Evolutionary conservation across 2,888 invertebrate species (phyloP), one percentile per base, ranked within the genome.

Genomic region (Sabatieria punctata): DNA sequence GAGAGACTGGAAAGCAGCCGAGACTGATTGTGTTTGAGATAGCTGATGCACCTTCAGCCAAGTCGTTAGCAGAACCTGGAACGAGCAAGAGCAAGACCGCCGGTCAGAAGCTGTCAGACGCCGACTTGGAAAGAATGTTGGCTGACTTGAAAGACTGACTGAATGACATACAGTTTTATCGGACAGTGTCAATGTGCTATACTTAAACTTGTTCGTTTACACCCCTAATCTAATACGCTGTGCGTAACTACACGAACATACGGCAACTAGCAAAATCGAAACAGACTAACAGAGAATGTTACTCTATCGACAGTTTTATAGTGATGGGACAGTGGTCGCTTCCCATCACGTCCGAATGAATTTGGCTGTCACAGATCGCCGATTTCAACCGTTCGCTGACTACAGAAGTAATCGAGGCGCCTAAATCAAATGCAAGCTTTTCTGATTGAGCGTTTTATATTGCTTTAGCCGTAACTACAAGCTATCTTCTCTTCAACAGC

Each of bases 271-370:
- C n/a, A n/a, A n/a, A n/a, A n/a, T n/a, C n/a, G n/a, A n/a, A n/a
- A n/a, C n/a, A n/a, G n/a, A n/a, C n/a, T n/a, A n/a, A n/a, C n/a
- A n/a, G n/a, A n/a, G n/a, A n/a, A n/a, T n/a, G n/a, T n/a, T n/a
- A n/a, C n/a, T n/a, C n/a, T n/a, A n/a, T n/a, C n/a, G n/a, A n/a
- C 43, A 83, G 62, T 61, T 80, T 80, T 40, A 88, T 71, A 35
- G 82, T 75, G 83, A 93, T 75, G 0, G 95, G 95, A 65, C 93
- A 95, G 69, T 97, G 95, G 68, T 97, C 95, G 64, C 89, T 91
- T 35, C 95, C 95, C 63, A 76, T 77, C 3, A 91, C 80, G 53
- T 80, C 71, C 46, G 74, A 76, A 41, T 85, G 75, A 55, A 93
- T 86, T 22, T 80, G 73, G 62, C 76, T 82, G 67, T 93, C 91